Conservation (phyloP, 2,888 invertebrate species). For the Scaptomyza polygonia region DNA sequence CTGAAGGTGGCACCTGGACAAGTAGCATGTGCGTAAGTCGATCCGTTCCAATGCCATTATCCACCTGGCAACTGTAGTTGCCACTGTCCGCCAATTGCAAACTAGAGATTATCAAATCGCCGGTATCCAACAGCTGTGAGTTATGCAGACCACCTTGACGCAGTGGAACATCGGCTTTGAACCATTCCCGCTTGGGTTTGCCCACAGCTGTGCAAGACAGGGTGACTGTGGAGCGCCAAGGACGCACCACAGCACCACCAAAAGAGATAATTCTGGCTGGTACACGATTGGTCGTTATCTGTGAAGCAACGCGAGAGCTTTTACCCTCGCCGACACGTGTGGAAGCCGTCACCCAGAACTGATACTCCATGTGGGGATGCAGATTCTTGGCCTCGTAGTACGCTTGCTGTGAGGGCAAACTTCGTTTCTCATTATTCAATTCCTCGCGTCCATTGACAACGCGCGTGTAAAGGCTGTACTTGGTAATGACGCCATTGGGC, state of each 20-base stretch:
- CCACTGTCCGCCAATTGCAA: slow-evolving; percentile 88
- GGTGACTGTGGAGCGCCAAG: slow-evolving; percentile 88
- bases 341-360: slow-evolving; percentile 91
- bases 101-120: slow-evolving; percentile 88
- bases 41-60: slow-evolving; percentile 89
- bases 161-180: slow-evolving; percentile 86
- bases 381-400: slow-evolving; percentile 89
- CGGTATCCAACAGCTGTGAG: slow-evolving; percentile 87
- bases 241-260: slow-evolving; percentile 87
- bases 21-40: slow-evolving; percentile 87
- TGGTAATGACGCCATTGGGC: slow-evolving; percentile 91
- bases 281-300: slow-evolving; percentile 88
- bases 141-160: slow-evolving; percentile 87
- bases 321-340: slow-evolving; percentile 92
- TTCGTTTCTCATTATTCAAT: slow-evolving; percentile 88
- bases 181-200: slow-evolving; percentile 88
- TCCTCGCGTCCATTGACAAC: slow-evolving; percentile 89
- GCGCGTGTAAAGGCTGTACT: slow-evolving; percentile 89
- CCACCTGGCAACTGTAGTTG: slow-evolving; percentile 89
- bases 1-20: slow-evolving; percentile 90
- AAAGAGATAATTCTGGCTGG: slow-evolving; percentile 90
- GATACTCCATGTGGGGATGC: slow-evolving; percentile 89
- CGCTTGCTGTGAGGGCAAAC: slow-evolving; percentile 87
- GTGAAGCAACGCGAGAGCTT: slow-evolving; percentile 88
- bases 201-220: slow-evolving; percentile 89